Evolutionary conservation across 2,888 invertebrate species (phyloP), one percentile per base, ranked within the genome.

Genomic region (Eupeodes luniger): DNA sequence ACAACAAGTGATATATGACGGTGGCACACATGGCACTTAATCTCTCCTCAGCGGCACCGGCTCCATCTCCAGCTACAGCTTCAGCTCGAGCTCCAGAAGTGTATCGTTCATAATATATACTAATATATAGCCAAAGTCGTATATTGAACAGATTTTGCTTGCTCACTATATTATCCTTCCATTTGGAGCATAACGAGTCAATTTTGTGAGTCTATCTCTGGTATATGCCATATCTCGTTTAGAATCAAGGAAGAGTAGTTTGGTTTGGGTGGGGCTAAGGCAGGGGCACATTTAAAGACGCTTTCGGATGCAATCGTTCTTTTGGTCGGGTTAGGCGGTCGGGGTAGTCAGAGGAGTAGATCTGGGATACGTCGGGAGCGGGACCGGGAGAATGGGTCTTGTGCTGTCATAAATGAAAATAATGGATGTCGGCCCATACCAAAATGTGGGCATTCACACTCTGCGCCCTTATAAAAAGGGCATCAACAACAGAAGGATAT

Each of bases 131-230:
- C 57, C 57, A 34, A 14, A 59, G 27, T 69, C 64, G 70, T 75
- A 72, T 72, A 82, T 74, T 81, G 84, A 85, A 67, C 85, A 88
- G 81, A 85, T 88, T 88, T 81, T 78, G 88, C 85, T 85, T 64
- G 88, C 77, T 84, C 81, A 88, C 85, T 88, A 80, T 77, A 87
- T 87, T 87, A 87, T 87, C 84, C 81, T 77, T 84, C 80, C 77
- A 87, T 87, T 87, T 87, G 81, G 76, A 84, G 84, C 87, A 84
- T 87, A 87, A 87, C 84, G 87, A 87, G 84, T 87, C 87, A 87
- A 87, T 87, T 87, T 87, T 87, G 77, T 84, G 67, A 76, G 80
- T 77, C 84, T 87, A 87, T 72, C 70, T 84, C 80, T 84, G 66
- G 76, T 40, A 19, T 40, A 19, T 72, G 59, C 55, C 53, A 55